phyloP scores from a whole-genome alignment of 2,113 vertebrate genomes.

The Bolborhynchus lineola region DNA sequence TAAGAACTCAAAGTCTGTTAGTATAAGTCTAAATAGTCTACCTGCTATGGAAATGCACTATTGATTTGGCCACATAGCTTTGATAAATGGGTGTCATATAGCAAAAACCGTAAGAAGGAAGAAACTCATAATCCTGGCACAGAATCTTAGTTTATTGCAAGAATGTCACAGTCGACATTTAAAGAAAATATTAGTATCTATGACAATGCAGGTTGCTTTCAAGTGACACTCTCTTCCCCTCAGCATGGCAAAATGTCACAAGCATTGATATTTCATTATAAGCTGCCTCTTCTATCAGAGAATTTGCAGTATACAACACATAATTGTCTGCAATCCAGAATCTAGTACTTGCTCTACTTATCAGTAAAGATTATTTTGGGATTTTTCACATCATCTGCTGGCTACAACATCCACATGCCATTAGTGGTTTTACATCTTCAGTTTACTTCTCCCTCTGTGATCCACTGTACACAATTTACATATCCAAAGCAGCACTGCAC shows the following conservation, averaged over 20 bases:
- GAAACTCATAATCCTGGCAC: slow-evolving; percentile 32
- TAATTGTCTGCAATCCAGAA: not conserved
- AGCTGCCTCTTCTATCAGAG: not conserved
- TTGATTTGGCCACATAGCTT: slow-evolving; percentile 62
- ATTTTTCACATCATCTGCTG: not conserved
- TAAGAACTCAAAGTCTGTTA: slow-evolving; percentile 23
- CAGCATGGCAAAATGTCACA: not conserved
- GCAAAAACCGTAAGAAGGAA: not conserved
- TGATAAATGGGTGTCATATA: slow-evolving; percentile 52
- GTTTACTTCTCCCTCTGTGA: not conserved
- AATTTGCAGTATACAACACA: not conserved
- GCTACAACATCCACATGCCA: not conserved
- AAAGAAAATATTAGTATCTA: not conserved
- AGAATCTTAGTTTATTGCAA: slow-evolving; percentile 34
- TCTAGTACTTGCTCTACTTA: not conserved
- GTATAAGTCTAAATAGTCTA: slow-evolving; percentile 49
- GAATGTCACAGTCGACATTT: not conserved
- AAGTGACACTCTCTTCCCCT: not conserved
- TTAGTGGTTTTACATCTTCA: not conserved
- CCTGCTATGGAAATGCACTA: slow-evolving; percentile 46
- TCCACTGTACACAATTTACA: not conserved
- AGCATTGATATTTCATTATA: not conserved
- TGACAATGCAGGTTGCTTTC: not conserved
- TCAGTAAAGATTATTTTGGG: not conserved
- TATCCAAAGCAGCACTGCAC: not conserved